Conservation (phyloP, 2,888 invertebrate species). For the Leucozona laternaria region DNA sequence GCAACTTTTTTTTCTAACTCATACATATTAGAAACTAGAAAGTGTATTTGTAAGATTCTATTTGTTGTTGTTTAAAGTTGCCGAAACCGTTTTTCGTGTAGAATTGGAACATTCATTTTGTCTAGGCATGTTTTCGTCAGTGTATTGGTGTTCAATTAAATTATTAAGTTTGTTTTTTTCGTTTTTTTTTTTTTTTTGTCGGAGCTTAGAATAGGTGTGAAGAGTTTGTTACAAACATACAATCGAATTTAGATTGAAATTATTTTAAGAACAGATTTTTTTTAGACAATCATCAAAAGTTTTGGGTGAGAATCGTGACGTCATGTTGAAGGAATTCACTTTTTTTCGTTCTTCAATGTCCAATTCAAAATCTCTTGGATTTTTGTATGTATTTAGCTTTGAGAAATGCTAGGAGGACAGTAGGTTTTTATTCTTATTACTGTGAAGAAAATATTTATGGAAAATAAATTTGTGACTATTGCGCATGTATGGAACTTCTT, state of each 20-base stretch:
- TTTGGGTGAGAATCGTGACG: slow-evolving; percentile 55
- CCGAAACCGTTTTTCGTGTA: slow-evolving; percentile 75
- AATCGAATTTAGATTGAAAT: slow-evolving; percentile 31
- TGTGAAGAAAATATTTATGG: slow-evolving; percentile 29
- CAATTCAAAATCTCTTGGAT: not conserved
- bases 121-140: slow-evolving; percentile 28
- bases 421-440: slow-evolving; percentile 10
- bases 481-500: slow-evolving; percentile 43
- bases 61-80: slow-evolving; percentile 80
- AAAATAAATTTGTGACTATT: slow-evolving; percentile 10
- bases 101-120: slow-evolving; percentile 28
- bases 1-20: slow-evolving; percentile 76
- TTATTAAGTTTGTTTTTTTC: slow-evolving; percentile 27
- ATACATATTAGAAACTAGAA: slow-evolving; percentile 41
- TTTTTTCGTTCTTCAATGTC: slow-evolving; percentile 10
- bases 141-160: slow-evolving; percentile 27
- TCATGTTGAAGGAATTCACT: slow-evolving; percentile 63
- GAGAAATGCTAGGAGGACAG: slow-evolving; percentile 18
- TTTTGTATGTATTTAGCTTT: not conserved
- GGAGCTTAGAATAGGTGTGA: slow-evolving; percentile 42
- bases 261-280: slow-evolving; percentile 58
- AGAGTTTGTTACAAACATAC: slow-evolving; percentile 27
- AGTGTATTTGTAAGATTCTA: slow-evolving; percentile 46
- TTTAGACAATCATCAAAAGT: slow-evolving; percentile 47
- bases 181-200: slow-evolving; percentile 35